Evolutionary conservation across 2,113 vertebrate genomes (phyloP), one percentile per base, ranked within the genome.

Genomic region (Otis tarda): DNA sequence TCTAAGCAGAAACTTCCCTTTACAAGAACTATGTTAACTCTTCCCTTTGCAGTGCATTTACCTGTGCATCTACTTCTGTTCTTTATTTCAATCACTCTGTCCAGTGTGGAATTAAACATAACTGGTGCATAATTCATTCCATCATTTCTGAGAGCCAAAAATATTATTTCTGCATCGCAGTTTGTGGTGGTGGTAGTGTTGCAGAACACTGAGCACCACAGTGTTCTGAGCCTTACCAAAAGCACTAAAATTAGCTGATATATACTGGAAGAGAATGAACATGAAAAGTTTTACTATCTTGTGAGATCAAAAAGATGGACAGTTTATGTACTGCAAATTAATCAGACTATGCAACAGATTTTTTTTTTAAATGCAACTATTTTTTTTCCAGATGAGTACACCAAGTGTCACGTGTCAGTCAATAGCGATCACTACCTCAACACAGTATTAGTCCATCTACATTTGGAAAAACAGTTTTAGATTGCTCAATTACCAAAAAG

Each of bases 111-210:
- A 83, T 65, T 69, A 60, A 87, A 90, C 3, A 61, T 35, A 65
- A 61, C 8, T 25, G 33, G 13, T 39, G 12, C 6, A 2, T 39
- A 43, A 79, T n/a, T 49, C 80, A 30, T 83, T 65, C 56, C 74
- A 19, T 14, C 41, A 57, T n/a, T 93, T 61, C 61, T 49, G 47
- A 78, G 33, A 65, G 56, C 20, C 71, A 86, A 49, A 83, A 91
- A 33, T 16, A 59, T 2, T 18, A 27, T 14, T 52, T 20, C 43
- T 10, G 37, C 16, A n/a, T 22, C 3, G 0, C 56, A n/a, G 52
- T 23, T 37, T 39, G 43, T 37, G 37, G 35, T 50, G 31, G 17
- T 25, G 53, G 25, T 10, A 17, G 6, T 33, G 25, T 3, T 31
- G 27, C 49, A 49, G 25, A 31, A 49, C 55, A 65, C 37, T 8